Conservation (phyloP, 2,113 vertebrate species). For the Indicator indicator region DNA sequence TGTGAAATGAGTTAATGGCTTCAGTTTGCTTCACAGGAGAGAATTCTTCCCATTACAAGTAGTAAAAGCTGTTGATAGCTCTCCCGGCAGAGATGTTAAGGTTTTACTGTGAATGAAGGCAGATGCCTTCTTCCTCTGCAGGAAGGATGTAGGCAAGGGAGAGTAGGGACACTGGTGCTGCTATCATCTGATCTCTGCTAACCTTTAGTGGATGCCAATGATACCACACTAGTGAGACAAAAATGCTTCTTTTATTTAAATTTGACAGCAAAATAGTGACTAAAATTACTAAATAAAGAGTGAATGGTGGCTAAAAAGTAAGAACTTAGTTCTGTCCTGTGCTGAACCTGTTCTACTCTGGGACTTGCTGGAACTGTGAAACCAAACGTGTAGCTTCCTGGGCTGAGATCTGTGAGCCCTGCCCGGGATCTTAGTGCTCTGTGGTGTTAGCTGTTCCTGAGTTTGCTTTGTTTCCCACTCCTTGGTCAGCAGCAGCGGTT, state of each 20-base stretch:
- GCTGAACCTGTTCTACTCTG: neutral
- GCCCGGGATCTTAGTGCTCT: fast-evolving
- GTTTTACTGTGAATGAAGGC: neutral
- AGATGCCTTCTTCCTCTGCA: neutral
- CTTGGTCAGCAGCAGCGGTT: fast-evolving
- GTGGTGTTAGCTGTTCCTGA: fast-evolving
- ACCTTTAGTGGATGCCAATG: no score
- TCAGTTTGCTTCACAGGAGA: neutral
- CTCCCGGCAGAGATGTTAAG: neutral
- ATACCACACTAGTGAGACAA: neutral
- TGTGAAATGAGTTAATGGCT: neutral
- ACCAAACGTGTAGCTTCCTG: neutral
- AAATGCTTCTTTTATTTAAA: neutral
- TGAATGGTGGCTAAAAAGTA: neutral
- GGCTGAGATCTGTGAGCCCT: neutral
- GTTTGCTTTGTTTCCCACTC: neutral
- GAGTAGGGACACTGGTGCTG: neutral
- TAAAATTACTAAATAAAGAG: neutral
- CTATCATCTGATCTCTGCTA: neutral
- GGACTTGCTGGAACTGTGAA: neutral
- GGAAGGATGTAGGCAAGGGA: neutral
- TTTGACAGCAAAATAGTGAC: neutral
- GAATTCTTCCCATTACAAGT: neutral
- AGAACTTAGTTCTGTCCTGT: neutral
- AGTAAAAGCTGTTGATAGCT: neutral